Evolutionary conservation across 2,113 vertebrate species (phyloP), one percentile per base, ranked within the genome.

Genomic region (Corydoras sp.): DNA sequence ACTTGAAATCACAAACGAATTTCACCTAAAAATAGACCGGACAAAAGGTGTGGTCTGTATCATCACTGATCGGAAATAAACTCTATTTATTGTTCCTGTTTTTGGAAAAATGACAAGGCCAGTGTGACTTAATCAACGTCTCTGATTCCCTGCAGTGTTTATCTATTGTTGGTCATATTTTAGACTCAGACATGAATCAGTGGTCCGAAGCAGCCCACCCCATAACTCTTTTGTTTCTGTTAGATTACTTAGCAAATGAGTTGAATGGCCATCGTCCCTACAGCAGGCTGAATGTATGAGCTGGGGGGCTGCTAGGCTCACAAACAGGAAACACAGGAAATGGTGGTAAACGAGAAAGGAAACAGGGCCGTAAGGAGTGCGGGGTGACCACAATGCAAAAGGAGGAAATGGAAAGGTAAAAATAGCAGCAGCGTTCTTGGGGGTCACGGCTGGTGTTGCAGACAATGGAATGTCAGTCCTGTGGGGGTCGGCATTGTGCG

Each of bases 241-340:
- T 71, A 3, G 0, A 54, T 43, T 74, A 82, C 84, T 83, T 80
- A 77, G 73, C 70, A 5, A 31, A 65, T 73, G 10, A 74, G 71
- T 74, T 62, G 73, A 75, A 68, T 60, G 77, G 7, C 35, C 35
- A 8, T 43, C 35, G 35, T 43, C 35, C 35, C 35, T 43, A 43
- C 35, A 43, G 35, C 35, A 83, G 85, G 77, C 82, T 78, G n/a
- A 32, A 60, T 43, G 48, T 55, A 61, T 66, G 55, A 53, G 13
- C 49, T 15, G 14, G 18, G 24, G 10, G 48, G 69, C 67, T 14
- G 2, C 18, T 58, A 60, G 62, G 29, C 68, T 10, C 18, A 81
- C 85, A 91, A 90, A 91, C 90, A 91, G 90, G 90, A 91, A 89
- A 81, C 80, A 71, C 82, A 86, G 83, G 88, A 86, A 81, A 71